Evolutionary conservation across 2,888 invertebrate species (phyloP).

Genomic region (Fragum fragum): DNA sequence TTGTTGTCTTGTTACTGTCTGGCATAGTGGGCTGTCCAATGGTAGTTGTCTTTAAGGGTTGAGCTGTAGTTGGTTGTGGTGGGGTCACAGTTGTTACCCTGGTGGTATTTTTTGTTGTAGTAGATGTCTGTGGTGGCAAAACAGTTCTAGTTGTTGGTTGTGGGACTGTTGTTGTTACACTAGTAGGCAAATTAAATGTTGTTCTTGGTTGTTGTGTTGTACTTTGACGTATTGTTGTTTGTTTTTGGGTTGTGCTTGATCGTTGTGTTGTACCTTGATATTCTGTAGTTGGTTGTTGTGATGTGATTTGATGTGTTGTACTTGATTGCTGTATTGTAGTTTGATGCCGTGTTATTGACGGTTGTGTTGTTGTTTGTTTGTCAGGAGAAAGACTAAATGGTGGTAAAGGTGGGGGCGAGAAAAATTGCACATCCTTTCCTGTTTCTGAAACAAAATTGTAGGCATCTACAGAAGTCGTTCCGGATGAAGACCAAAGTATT

Average conservation of each 20-base stretch:
- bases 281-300: neutral
- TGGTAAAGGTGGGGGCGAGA: slow-evolving; percentile 24
- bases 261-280: too few relatives aligned
- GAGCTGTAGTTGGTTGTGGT: neutral
- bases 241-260: neutral
- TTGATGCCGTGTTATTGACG: neutral
- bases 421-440: neutral
- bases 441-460: neutral
- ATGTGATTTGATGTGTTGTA: neutral
- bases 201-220: neutral
- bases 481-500: neutral
- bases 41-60: too few relatives aligned
- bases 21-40: neutral
- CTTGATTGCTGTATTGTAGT: neutral
- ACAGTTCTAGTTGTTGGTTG: neutral
- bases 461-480: neutral
- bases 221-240: neutral
- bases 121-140: neutral
- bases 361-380: neutral
- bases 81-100: neutral
- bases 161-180: neutral
- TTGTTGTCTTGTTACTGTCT: neutral
- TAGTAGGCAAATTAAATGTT: neutral
- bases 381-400: slow-evolving; percentile 19
- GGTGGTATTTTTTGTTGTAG: neutral